A percentile compares a stretch with the other conserved stretches of the same genome.
Conservation (phyloP, 2,888 invertebrate genomes). For the Itoplectis maculator region DNA sequence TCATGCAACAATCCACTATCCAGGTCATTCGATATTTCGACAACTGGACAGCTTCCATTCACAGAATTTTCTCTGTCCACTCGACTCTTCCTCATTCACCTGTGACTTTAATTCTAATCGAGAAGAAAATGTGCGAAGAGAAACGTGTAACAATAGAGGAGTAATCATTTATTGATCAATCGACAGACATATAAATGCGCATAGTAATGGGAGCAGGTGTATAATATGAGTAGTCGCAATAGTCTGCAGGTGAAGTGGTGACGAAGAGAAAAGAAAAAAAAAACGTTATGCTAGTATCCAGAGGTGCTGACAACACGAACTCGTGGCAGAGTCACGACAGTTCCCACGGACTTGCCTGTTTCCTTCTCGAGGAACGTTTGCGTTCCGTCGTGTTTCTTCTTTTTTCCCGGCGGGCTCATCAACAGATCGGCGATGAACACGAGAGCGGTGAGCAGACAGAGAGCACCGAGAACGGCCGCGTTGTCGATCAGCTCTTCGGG, state of each 20-base stretch:
- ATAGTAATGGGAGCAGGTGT: constrained; percentile 13
- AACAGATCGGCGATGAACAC: constrained; percentile 89
- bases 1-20: constrained; percentile 11
- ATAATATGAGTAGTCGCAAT: constrained; percentile 4
- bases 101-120: constrained; percentile 2
- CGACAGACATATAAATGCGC: constrained; percentile 15
- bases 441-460: constrained; percentile 89
- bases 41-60: background rate
- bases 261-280: constrained; percentile 28
- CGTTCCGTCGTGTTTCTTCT: constrained; percentile 75
- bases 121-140: constrained; percentile 46
- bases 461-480: constrained; percentile 89
- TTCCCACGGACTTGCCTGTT: constrained; percentile 76
- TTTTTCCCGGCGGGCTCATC: constrained; percentile 75
- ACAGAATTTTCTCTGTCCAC: background rate
- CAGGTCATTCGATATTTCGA: background rate
- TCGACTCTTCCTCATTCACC: background rate
- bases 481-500: constrained; percentile 89
- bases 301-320: constrained; percentile 66
- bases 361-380: constrained; percentile 76
- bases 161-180: constrained; percentile 59
- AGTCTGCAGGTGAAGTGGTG: constrained; percentile 10
- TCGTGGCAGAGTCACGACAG: constrained; percentile 61
- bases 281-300: constrained; percentile 34
- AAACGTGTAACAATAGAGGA: constrained; percentile 14